phyloP scores from a whole-genome alignment of 2,888 invertebrate species.

The Rapana venosa region DNA sequence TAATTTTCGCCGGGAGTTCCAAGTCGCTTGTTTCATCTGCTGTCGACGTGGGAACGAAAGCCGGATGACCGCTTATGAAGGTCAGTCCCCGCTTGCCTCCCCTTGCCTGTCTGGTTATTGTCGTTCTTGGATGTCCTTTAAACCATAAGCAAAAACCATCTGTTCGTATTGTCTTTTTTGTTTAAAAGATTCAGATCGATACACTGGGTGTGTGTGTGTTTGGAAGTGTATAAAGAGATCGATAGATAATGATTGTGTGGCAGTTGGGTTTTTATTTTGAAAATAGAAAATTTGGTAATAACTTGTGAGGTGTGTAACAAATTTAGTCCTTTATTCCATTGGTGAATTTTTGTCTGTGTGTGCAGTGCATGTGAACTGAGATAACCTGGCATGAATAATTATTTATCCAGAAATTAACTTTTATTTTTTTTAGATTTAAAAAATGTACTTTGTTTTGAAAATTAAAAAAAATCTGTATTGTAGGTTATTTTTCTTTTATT shows the following conservation, averaged over 20 bases:
- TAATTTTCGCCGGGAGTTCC: slow-evolving; percentile 53
- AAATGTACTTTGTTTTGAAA: no score
- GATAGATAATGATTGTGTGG: no score
- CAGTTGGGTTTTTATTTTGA: no score
- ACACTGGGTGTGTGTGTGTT: not conserved
- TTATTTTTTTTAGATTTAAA: no score
- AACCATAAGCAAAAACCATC: not conserved
- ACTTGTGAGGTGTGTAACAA: no score
- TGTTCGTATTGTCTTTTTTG: not conserved
- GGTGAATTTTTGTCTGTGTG: not conserved
- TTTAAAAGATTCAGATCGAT: not conserved
- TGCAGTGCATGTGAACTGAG: not conserved
- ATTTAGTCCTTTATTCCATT: no score
- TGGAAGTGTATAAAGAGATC: no score
- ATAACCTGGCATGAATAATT: not conserved
- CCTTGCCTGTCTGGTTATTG: not conserved
- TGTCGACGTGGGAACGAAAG: slow-evolving; percentile 46
- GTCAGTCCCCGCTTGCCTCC: slow-evolving; percentile 28
- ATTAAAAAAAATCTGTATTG: no score
- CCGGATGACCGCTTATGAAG: slow-evolving; percentile 48
- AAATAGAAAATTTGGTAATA: no score
- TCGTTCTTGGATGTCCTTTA: not conserved
- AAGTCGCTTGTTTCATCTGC: slow-evolving; percentile 52
- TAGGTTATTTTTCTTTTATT: no score
- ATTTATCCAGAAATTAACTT: no score